Base-by-base conservation (phyloP, 1,140 invertebrate species). In the Drosophila serrata region DNA sequence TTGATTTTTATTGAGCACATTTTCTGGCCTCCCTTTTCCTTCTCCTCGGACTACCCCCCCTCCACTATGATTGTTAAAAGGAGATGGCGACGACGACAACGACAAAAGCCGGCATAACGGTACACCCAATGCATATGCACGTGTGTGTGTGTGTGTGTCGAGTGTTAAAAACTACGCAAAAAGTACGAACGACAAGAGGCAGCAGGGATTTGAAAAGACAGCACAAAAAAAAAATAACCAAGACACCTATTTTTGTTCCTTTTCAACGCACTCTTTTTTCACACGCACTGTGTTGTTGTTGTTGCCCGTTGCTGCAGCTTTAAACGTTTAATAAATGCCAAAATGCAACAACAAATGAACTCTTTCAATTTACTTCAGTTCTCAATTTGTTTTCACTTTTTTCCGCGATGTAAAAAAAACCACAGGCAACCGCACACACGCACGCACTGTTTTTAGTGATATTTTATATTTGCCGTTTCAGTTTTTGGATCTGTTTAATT, bases 381-480 rank as follows among this genome's bases (percentile, higher is more conserved):
- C 12, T 19, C 48, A 9, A 33, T 13, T 53, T 9, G 29, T 53
- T 53, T 53, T 39, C 15, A 24, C 33, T 24, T 31, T 60, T 63
- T 29, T 24, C 17, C n/a, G 1, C 13, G 33, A 37, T 37, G 33
- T 19, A 63, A 75, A 81, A 72, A 81, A 72, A 81, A 70, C 53
- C 51, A 46, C 39, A 45, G 43, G 58, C 49, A 58, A 49, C 43
- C 60, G 55, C 37, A 39, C 51, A 73, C 56, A 63, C 51, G 60
- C 43, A 56, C 27, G 59, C 77, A 72, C 53, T 35, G 70, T 67
- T 84, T 84, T 75, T 59, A 79, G 51, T 55, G 51, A 79, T 84
- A 84, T 84, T 80, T 75, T 70, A 65, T 85, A 58, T 56, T 75
- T 74, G 51, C 60, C 64, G 61, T 64, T 82, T 46, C 29, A 35